These are phyloP conservation scores for Psephotus haematonotus DNA, from an alignment of 2,113 vertebrate species.

Conservation along the genomic window DNA sequence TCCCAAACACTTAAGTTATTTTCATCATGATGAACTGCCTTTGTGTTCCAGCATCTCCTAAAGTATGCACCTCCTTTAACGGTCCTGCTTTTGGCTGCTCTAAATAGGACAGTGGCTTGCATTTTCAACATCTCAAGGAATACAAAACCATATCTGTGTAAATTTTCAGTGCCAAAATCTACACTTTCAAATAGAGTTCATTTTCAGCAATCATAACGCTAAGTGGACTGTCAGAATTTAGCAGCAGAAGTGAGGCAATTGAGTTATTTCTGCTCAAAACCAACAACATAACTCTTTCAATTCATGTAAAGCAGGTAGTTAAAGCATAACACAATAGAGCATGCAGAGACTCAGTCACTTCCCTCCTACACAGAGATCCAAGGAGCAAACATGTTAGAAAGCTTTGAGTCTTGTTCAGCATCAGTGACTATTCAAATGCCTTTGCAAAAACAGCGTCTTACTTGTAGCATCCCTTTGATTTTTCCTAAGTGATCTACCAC, in stretches of 20 bases:
- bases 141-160: conserved; percentile 12
- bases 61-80: not conserved
- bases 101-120: conserved; percentile 45
- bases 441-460: not conserved
- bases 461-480: not conserved
- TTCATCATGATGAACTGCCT: not conserved
- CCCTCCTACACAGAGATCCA: not conserved
- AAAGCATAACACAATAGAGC: not conserved
- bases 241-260: not conserved
- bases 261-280: conserved; percentile 6
- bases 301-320: not conserved
- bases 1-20: not conserved
- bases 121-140: conserved; percentile 65
- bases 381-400: not conserved
- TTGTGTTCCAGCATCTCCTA: not conserved
- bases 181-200: not conserved
- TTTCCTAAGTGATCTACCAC: not conserved
- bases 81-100: not conserved
- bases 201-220: not conserved
- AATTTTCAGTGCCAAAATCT: not conserved
- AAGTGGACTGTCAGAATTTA: not conserved
- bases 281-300: not conserved
- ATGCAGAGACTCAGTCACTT: not conserved
- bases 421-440: not conserved
- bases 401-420: not conserved